Conservation (phyloP, 2,888 invertebrate species). For the Sympetrum striolatum region DNA sequence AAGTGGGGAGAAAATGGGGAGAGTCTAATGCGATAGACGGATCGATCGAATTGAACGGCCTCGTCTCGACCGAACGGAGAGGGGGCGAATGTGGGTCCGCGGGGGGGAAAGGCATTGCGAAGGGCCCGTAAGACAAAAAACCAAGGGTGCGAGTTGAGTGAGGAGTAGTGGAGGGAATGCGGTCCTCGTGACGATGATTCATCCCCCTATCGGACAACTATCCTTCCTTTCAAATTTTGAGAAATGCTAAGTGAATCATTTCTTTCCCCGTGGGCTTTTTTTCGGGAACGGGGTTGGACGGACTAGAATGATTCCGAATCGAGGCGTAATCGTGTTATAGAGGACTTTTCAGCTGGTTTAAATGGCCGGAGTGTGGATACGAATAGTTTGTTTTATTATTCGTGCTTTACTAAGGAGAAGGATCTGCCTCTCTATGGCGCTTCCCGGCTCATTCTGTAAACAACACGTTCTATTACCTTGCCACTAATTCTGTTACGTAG, state of each 20-base stretch:
- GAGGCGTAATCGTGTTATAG: not conserved
- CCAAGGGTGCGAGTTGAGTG: not conserved
- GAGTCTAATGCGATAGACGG: constrained; percentile 40
- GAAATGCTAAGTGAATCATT: not conserved
- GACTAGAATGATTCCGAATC: not conserved
- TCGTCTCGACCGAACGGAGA: constrained; percentile 6
- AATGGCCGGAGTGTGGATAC: too few species aligned
- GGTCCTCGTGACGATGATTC: constrained; percentile 1
- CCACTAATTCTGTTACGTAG: too few species aligned
- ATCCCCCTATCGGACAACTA: not conserved
- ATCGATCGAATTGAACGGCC: constrained; percentile 27
- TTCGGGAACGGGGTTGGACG: not conserved
- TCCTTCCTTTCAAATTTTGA: not conserved
- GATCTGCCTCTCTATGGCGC: too few species aligned
- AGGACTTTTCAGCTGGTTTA: too few species aligned
- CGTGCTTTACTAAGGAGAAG: too few species aligned
- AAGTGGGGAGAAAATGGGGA: not conserved
- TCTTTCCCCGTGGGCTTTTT: not conserved
- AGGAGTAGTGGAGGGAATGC: not conserved
- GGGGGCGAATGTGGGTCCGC: not conserved
- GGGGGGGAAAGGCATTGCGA: not conserved
- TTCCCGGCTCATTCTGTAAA: too few species aligned
- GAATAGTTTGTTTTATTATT: too few species aligned
- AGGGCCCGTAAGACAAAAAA: not conserved
- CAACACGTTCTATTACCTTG: too few species aligned